Percentiles rank a stretch among this genome's conserved stretches.
These are phyloP conservation scores for Thryonomys swinderianus DNA, from an alignment of 2,113 vertebrate genomes.

Conservation along the genomic window DNA sequence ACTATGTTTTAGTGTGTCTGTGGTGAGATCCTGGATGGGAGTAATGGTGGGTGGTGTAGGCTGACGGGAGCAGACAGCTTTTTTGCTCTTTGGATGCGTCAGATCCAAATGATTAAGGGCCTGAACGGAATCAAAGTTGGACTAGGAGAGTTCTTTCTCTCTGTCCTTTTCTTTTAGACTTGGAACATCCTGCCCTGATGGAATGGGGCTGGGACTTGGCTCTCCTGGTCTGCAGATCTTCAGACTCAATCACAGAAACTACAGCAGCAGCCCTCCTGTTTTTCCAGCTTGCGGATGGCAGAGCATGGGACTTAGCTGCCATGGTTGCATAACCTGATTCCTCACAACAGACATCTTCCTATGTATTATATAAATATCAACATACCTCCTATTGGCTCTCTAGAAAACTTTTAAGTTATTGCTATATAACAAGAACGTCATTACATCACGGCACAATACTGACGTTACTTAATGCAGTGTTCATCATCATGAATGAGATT, in stretches of 20 bases:
- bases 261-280: background rate
- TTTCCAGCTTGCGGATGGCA: background rate
- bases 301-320: background rate
- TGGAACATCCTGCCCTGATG: background rate
- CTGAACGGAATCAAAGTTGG: background rate
- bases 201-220: background rate
- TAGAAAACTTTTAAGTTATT: background rate
- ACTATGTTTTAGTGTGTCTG: background rate
- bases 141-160: background rate
- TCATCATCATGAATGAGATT: too few species aligned
- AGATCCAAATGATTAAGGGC: background rate
- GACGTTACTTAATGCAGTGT: background rate
- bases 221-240: background rate
- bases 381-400: background rate
- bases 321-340: background rate
- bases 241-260: background rate
- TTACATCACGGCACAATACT: background rate
- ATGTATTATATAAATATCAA: background rate
- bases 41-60: background rate
- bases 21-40: constrained; percentile 12
- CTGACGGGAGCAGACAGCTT: background rate
- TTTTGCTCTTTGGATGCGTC: background rate
- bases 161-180: background rate
- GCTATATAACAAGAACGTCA: too few species aligned
- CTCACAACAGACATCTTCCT: background rate